Conservation (phyloP, 1,140 invertebrate species). For the Lineus longissimus region DNA sequence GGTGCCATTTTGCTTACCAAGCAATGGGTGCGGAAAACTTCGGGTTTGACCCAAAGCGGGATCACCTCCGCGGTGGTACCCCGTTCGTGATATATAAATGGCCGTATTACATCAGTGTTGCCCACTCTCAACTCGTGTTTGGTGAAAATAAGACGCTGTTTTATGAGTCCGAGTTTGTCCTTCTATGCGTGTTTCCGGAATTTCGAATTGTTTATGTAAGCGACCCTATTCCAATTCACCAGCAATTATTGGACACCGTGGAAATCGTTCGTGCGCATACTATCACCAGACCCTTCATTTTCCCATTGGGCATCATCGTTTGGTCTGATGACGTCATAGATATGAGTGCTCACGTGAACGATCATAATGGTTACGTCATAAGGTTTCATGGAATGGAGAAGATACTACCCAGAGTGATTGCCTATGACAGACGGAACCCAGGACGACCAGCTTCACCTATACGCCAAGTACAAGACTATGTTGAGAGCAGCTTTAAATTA, state of each 20-base stretch:
- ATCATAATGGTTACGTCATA: constrained; percentile 10
- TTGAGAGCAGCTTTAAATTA: no score
- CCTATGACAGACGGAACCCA: no score
- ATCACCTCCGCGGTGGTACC: constrained; percentile 8
- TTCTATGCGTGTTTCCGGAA: constrained; percentile 8
- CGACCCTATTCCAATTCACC: neutral
- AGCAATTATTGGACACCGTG: neutral
- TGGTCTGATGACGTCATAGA: constrained; percentile 10
- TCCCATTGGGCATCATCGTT: constrained; percentile 8
- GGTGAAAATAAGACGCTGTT: neutral
- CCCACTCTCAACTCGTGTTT: constrained; percentile 6
- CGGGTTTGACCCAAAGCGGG: neutral
- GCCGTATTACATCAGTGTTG: constrained; percentile 10
- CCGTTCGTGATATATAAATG: constrained; percentile 5
- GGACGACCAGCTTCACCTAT: no score
- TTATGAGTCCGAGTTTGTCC: constrained; percentile 8
- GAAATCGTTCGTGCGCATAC: constrained; percentile 9
- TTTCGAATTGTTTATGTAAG: constrained; percentile 13
- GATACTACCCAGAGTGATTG: no score
- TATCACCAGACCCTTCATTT: constrained; percentile 7
- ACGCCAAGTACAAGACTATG: no score
- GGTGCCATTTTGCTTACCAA: constrained; percentile 3
- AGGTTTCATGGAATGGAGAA: constrained; percentile 9
- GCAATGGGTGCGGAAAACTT: neutral
- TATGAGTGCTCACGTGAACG: constrained; percentile 11